Percentiles rank a stretch among this genome's conserved stretches.
Evolutionary conservation across 2,113 vertebrate genomes (phyloP).

Genomic region (Calidris pugnax): DNA sequence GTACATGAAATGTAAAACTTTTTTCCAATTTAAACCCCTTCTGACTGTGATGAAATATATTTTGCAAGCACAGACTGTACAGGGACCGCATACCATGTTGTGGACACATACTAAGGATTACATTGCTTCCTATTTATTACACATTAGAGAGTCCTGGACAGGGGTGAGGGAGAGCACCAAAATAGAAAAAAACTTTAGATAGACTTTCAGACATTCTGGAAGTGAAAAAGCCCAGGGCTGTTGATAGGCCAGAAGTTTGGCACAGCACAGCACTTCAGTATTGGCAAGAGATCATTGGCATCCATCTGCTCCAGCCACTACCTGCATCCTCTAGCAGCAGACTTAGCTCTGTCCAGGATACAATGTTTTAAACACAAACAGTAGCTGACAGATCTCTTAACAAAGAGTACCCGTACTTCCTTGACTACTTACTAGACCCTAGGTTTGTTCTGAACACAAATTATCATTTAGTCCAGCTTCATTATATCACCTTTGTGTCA

Average conservation of each 20-base stretch:
- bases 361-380: background rate
- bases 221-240: background rate
- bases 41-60: background rate
- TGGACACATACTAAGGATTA: background rate
- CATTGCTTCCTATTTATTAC: background rate
- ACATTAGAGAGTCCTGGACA: background rate
- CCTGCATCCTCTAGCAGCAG: background rate
- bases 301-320: background rate
- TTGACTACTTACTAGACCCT: background rate
- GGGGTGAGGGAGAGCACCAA: background rate
- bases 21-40: background rate
- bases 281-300: background rate
- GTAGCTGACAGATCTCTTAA: background rate
- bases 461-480: background rate
- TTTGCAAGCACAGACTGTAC: background rate
- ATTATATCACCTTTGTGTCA: background rate
- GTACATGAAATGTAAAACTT: background rate
- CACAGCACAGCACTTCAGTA: background rate
- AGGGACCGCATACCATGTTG: background rate
- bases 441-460: background rate
- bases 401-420: background rate
- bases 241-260: background rate
- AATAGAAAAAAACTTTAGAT: background rate
- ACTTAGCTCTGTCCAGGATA: background rate
- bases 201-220: background rate